Conservation (phyloP, 2,888 invertebrate genomes). For the Perizoma affinitatum region DNA sequence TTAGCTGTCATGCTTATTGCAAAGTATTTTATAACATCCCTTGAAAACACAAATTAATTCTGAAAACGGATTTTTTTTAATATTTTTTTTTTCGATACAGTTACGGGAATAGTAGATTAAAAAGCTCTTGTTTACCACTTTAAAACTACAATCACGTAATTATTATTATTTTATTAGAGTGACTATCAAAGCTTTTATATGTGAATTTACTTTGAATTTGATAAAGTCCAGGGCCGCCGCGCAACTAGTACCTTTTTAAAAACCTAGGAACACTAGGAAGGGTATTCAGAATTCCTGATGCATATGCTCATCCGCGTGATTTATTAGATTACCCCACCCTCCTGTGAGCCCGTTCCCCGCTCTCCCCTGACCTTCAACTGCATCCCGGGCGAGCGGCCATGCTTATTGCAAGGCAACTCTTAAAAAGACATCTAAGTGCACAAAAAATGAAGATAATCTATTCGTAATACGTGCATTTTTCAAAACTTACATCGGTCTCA, state of each 20-base stretch:
- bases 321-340: slow-evolving; percentile 46
- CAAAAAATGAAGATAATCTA: slow-evolving; percentile 2
- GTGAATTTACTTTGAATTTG: slow-evolving; percentile 14
- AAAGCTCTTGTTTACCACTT: background rate
- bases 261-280: slow-evolving; percentile 13
- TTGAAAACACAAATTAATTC: slow-evolving; percentile 20
- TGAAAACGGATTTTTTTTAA: background rate
- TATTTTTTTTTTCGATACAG: no score
- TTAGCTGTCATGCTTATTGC: slow-evolving; percentile 62
- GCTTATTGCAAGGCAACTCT: slow-evolving; percentile 1
- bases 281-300: slow-evolving; percentile 53
- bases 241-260: slow-evolving; percentile 15
- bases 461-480: background rate
- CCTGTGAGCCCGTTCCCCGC: no score
- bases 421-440: background rate
- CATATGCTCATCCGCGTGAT: slow-evolving; percentile 66
- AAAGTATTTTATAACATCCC: slow-evolving; percentile 34
- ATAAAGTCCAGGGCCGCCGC: slow-evolving; percentile 15
- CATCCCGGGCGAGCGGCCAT: no score
- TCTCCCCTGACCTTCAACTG: no score
- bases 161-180: background rate
- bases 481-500: background rate
- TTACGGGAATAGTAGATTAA: slow-evolving; percentile 22
- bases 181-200: background rate
- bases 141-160: no score